Evolutionary conservation across 1,140 invertebrate genomes (phyloP).

Genomic region (Octopus sinensis): DNA sequence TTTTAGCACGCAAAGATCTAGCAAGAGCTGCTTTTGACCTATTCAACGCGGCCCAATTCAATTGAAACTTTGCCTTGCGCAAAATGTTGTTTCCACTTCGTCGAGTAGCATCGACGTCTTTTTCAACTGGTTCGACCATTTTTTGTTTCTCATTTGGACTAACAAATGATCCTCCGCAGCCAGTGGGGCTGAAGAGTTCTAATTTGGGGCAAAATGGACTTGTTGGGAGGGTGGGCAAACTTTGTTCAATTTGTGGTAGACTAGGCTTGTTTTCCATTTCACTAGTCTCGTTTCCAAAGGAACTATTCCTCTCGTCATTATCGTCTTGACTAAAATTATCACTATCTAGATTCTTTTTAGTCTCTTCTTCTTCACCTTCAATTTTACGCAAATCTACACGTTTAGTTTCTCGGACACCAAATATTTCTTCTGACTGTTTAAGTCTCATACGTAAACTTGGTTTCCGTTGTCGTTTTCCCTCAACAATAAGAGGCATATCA

Average conservation of each 20-base stretch:
- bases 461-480: constrained; percentile 54
- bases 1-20: constrained; percentile 50
- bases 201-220: constrained; percentile 35
- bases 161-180: constrained; percentile 14
- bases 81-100: constrained; percentile 41
- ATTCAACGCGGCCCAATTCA: constrained; percentile 48
- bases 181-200: constrained; percentile 25
- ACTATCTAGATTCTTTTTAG: neutral
- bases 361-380: constrained; percentile 18
- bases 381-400: constrained; percentile 18
- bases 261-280: constrained; percentile 1
- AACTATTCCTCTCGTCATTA: no score
- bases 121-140: constrained; percentile 23
- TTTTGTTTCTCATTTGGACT: constrained; percentile 25
- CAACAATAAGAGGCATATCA: constrained; percentile 52
- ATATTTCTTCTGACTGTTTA: constrained; percentile 36
- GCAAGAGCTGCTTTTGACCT: constrained; percentile 52
- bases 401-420: constrained; percentile 26
- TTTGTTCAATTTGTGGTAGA: constrained; percentile 15
- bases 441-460: constrained; percentile 49
- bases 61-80: constrained; percentile 50
- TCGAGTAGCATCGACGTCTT: constrained; percentile 23
- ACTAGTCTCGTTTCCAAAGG: neutral
- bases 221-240: constrained; percentile 20
- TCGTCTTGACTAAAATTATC: neutral